Percentiles rank a stretch among this genome's conserved stretches.
These are phyloP conservation scores for Fistularia commersonii DNA, from an alignment of 2,797 vertebrate genomes.

Conservation along the genomic window DNA sequence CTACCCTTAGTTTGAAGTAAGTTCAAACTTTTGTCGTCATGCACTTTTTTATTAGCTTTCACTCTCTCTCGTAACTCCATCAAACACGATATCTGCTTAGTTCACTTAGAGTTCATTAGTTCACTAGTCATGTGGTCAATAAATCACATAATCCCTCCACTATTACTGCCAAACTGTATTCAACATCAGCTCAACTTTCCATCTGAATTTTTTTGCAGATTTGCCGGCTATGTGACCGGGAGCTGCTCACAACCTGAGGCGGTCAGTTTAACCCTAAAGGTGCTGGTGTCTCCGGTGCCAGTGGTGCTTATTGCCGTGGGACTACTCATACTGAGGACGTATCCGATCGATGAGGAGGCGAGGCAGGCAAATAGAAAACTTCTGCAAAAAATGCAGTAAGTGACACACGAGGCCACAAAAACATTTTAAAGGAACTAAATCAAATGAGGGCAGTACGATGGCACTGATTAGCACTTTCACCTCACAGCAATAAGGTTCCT, in stretches of 20 bases:
- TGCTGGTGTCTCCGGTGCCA: slow-evolving; percentile 87
- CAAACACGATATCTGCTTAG: too few species aligned
- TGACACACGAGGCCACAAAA: too few species aligned
- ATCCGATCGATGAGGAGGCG: slow-evolving; percentile 88
- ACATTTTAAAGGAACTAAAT: too few species aligned
- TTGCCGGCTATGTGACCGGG: slow-evolving; percentile 87
- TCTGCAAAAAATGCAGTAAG: slow-evolving; percentile 59
- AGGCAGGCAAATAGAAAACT: slow-evolving; percentile 87
- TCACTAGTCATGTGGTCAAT: too few species aligned
- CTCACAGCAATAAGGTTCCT: too few species aligned
- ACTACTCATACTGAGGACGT: slow-evolving; percentile 83
- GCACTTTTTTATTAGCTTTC: too few species aligned
- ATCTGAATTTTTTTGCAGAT: slow-evolving; percentile 64
- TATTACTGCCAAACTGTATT: slow-evolving; percentile 20
- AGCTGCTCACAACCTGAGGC: slow-evolving; percentile 83
- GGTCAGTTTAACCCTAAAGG: slow-evolving; percentile 86
- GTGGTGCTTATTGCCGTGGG: slow-evolving; percentile 85
- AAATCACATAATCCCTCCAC: neutral
- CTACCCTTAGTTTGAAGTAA: slow-evolving; percentile 96
- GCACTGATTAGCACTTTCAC: too few species aligned
- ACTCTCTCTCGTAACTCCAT: too few species aligned
- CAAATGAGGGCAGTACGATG: too few species aligned
- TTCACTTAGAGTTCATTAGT: too few species aligned
- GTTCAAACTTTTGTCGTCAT: slow-evolving; percentile 38
- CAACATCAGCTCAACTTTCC: neutral